A percentile compares a stretch with the other conserved stretches of the same genome.
Evolutionary conservation across 2,888 invertebrate species (phyloP).

Genomic region (Pyrrhia umbra): DNA sequence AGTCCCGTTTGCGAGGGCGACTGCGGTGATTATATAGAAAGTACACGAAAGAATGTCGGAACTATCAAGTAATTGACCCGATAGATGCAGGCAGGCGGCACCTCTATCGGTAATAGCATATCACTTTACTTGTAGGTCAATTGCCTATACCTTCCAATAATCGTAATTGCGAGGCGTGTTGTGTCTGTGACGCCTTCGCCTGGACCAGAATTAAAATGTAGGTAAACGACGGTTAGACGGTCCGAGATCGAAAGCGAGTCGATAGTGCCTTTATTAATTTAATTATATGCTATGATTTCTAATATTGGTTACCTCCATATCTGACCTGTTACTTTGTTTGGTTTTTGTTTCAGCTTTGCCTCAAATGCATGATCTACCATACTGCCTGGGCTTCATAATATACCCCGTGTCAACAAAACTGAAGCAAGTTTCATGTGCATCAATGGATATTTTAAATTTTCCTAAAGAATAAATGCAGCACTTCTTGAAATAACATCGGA

Average conservation of each 20-base stretch:
- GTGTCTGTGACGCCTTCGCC: constrained; percentile 63
- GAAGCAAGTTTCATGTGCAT: constrained; percentile 9
- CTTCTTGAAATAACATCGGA: constrained; percentile 24
- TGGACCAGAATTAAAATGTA: constrained; percentile 62
- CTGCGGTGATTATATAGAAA: constrained; percentile 76
- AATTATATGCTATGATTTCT: constrained; percentile 9
- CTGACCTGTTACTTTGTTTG: constrained; percentile 9
- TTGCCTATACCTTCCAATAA: constrained; percentile 80
- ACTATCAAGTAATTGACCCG: constrained; percentile 78
- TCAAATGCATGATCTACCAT: constrained; percentile 1
- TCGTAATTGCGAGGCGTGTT: constrained; percentile 76
- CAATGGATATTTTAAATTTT: neutral
- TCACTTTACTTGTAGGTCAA: constrained; percentile 82
- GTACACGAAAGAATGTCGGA: constrained; percentile 79
- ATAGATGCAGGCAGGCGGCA: constrained; percentile 75
- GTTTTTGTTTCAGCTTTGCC: constrained; percentile 15
- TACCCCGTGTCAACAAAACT: neutral
- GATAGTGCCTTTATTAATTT: constrained; percentile 29
- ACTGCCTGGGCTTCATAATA: neutral
- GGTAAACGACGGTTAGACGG: constrained; percentile 44
- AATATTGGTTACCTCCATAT: constrained; percentile 27
- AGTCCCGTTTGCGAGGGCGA: constrained; percentile 45
- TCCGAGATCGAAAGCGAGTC: constrained; percentile 38
- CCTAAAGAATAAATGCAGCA: constrained; percentile 17
- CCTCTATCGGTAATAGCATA: constrained; percentile 78